Base-by-base conservation (phyloP, 1,140 invertebrate species). In the Caenorhabditis remanei region DNA sequence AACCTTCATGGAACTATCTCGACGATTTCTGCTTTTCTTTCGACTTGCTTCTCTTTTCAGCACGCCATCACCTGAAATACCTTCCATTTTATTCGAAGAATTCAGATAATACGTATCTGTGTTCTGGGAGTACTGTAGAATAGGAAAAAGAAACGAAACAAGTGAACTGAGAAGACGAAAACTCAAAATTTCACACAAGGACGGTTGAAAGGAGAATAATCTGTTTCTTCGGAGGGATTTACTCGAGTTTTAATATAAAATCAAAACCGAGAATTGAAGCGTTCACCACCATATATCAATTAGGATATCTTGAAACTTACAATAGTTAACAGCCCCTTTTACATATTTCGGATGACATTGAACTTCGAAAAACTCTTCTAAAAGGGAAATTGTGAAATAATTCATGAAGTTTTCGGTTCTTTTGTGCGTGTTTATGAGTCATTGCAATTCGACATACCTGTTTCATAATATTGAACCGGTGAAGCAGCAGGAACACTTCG, bases 1-100 rank as follows among this genome's bases (percentile, higher is more conserved):
- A 24, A 90, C 90, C 83, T 90, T 90, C 50, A 91, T 87, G 9
- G 71, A 79, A n/a, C 71, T 79, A 79, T 91, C 90, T 0, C 82
- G 56, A 32, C 85, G 63, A 48, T 85, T 85, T 40, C 67, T 85
- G 13, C 50, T 85, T 24, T 85, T 85, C 58, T 85, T 85, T 43
- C 24, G 32, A 21, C 85, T 85, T n/a, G 85, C 63, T 50, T 85
- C 85, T 75, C 65, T 43, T 67, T 85, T 85, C n/a, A 85, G 63
- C 9, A 85, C 65, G 5, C 85, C 85, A 56, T 61, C 55, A 16
- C 55, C 58, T 61, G 55, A 8, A 58, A 83, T 8, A 40, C 8
- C 11, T 9, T 32, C 0, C 13, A 24, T 8, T n/a, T 83, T 32
- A 56, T 11, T 75, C 40, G 19, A n/a, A 46, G 40, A 75, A 50